Base-by-base conservation (phyloP, 2,888 invertebrate species). In the Pristionchus exspectatus region DNA sequence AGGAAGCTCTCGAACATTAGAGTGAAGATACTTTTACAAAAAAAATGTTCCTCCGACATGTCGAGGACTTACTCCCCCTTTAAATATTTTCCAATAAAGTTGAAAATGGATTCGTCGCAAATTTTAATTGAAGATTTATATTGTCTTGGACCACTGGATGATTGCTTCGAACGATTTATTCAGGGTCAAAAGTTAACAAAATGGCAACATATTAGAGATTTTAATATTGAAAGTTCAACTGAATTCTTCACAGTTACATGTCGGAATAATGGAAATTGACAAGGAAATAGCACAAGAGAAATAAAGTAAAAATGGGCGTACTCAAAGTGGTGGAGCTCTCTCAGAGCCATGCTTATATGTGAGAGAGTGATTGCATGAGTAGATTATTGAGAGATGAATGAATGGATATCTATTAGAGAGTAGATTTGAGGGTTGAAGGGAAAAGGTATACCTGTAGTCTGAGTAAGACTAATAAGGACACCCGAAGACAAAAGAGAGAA, bases 331-430 rank as follows among this genome's bases (percentile, higher is more conserved):
- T 77, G 74, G 59, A 88, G 88, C 77, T 88, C 88, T 88, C 88
- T 30, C 88, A 54, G 77, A 88, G 72, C 72, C n/a, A 38, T 77
- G 88, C 88, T 88, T 88, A 88, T 88, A 88, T 88, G 88, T 77
- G 24, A 74, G 59, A 72, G 88, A 88, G 72, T 87, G 72, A 87
- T n/a, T 69, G 87, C 38, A 87, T 44, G 66, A 56, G 69, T 83
- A 83, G 38, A 4, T 66, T 24, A 30, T 81, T 1, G 63, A 69
- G 72, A 66, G 50, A 85, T 27, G 24, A 59, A 16, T 56, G 84
- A 59, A 18, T 59, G 84, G 12, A 33, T 59, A 59, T 59, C 59
- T 24, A 85, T 85, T 85, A 33, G 56, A 59, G 84, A 21, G 38
- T 85, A 85, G 84, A 59, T 59, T 9, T 27, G 18, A 81, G 50